phyloP scores from a whole-genome alignment of 1,140 invertebrate genomes.

The Lerema accius region DNA sequence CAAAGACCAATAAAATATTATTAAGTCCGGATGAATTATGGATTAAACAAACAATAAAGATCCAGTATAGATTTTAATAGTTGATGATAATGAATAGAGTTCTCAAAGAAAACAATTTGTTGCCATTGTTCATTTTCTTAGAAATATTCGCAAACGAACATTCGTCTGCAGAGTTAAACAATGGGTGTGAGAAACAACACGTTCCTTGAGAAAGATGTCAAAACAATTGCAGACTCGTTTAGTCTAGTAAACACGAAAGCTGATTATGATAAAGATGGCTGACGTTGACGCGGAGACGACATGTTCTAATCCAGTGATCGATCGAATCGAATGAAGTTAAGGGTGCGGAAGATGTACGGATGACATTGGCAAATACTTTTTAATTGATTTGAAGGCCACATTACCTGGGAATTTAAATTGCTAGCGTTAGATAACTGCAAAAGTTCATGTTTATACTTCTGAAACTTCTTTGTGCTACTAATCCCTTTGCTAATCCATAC shows the following conservation, averaged over 20 bases:
- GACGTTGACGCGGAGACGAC: not conserved
- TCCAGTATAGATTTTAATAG: not conserved
- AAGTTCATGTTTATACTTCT: too few relatives aligned
- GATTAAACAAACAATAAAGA: not conserved
- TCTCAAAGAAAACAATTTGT: slow-evolving; percentile 4
- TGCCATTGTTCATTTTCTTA: slow-evolving; percentile 14
- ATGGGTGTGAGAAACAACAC: slow-evolving; percentile 34
- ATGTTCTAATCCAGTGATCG: not conserved
- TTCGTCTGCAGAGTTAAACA: slow-evolving; percentile 33
- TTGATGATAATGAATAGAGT: slow-evolving; percentile 20
- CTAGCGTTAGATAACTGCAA: too few relatives aligned
- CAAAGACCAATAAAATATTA: too few relatives aligned
- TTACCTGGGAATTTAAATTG: too few relatives aligned
- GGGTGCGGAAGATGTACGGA: too few relatives aligned
- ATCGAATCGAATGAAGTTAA: slow-evolving; percentile 1
- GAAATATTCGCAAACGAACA: slow-evolving; percentile 31
- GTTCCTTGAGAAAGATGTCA: slow-evolving; percentile 30
- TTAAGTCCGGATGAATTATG: too few relatives aligned
- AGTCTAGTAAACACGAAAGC: slow-evolving; percentile 34
- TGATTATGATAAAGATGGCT: slow-evolving; percentile 31
- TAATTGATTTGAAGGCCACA: too few relatives aligned
- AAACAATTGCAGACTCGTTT: slow-evolving; percentile 36
- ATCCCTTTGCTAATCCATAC: not conserved
- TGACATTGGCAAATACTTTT: too few relatives aligned
- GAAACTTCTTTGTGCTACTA: too few relatives aligned